Conservation (phyloP, 2,888 invertebrate genomes). For the Rambutsinella grinnellia region DNA sequence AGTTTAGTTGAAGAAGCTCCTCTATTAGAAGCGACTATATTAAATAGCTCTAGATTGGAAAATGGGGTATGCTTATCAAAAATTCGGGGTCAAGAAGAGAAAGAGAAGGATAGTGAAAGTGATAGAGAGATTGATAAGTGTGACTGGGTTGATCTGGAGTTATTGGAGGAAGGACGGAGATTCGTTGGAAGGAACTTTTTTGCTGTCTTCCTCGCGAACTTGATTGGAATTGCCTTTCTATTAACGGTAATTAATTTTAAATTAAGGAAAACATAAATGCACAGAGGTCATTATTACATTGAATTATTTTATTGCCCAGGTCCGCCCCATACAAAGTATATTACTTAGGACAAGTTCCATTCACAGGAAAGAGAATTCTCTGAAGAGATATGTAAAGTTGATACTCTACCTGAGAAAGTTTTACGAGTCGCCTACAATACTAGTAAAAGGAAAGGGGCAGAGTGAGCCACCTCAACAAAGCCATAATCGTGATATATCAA, state of each 20-base stretch:
- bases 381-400: constrained; percentile 51
- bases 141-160: constrained; percentile 48
- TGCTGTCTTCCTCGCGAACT: constrained; percentile 63
- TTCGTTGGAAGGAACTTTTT: constrained; percentile 63
- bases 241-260: no score
- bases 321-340: constrained; percentile 61
- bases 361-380: constrained; percentile 56
- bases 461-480: constrained; percentile 17
- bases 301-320: no score
- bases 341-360: constrained; percentile 59
- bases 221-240: constrained; percentile 62
- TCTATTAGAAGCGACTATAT: constrained; percentile 13
- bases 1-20: constrained; percentile 38
- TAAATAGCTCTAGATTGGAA: background rate
- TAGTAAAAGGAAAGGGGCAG: constrained; percentile 12
- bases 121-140: constrained; percentile 24
- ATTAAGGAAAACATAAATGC: no score
- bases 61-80: background rate
- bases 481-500: constrained; percentile 35
- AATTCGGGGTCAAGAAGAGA: constrained; percentile 8
- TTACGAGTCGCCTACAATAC: constrained; percentile 45
- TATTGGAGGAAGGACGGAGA: constrained; percentile 57
- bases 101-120: background rate
- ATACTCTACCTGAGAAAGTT: constrained; percentile 53
- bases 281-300: no score